A percentile compares a stretch with the other conserved stretches of the same genome.
phyloP scores from a whole-genome alignment of 1,140 invertebrate species.

The Micrasema longulum region DNA sequence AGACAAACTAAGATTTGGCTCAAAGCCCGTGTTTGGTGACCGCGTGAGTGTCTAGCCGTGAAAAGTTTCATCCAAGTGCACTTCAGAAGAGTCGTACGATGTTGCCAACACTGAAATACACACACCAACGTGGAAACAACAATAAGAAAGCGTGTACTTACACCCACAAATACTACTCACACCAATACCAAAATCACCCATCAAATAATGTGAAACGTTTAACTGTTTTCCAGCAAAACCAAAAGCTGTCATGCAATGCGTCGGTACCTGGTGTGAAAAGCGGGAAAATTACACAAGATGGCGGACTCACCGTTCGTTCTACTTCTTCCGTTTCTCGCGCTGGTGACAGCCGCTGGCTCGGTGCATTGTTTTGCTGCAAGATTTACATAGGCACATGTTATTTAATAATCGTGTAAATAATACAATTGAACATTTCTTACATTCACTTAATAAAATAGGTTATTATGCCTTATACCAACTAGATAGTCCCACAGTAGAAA shows the following conservation, averaged over 20 bases:
- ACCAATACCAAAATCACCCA: constrained; percentile 47
- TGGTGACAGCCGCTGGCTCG: constrained; percentile 47
- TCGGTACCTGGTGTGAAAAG: constrained; percentile 35
- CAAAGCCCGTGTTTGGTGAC: constrained; percentile 24
- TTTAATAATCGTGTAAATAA: too few relatives aligned
- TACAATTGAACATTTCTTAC: too few relatives aligned
- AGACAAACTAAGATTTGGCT: constrained; percentile 4
- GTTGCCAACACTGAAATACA: constrained; percentile 29
- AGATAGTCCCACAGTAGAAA: too few relatives aligned
- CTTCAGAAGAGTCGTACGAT: constrained; percentile 11
- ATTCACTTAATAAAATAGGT: too few relatives aligned
- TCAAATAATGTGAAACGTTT: constrained; percentile 22
- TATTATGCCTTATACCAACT: too few relatives aligned
- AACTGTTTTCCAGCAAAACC: constrained; percentile 34
- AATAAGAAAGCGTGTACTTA: constrained; percentile 39
- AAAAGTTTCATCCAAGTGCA: constrained; percentile 24
- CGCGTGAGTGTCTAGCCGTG: constrained; percentile 13
- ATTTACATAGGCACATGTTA: constrained; percentile 14
- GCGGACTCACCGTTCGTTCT: constrained; percentile 49
- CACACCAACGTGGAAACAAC: constrained; percentile 31
- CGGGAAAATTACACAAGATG: constrained; percentile 33
- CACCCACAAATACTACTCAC: constrained; percentile 40
- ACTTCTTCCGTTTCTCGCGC: constrained; percentile 47
- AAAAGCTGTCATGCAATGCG: constrained; percentile 43
- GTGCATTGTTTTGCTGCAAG: constrained; percentile 48